Evolutionary conservation across 2,113 vertebrate genomes (phyloP).

Genomic region (Xenotilapia longispinis): DNA sequence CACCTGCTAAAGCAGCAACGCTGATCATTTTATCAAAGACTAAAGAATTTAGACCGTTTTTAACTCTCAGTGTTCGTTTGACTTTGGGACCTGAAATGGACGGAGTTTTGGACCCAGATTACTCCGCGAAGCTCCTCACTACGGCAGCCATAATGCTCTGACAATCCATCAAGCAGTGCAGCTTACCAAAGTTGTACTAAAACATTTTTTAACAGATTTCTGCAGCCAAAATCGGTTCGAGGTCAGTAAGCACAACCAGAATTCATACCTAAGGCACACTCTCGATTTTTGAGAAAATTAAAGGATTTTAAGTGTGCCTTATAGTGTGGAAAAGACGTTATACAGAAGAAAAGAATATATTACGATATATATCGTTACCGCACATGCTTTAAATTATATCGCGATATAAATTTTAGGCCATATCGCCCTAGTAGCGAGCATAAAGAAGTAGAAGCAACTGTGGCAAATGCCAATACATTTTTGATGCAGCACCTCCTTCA

Average conservation of each 20-base stretch:
- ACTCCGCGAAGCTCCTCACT: accelerated
- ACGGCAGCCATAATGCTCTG: not conserved
- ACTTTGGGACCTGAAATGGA: accelerated
- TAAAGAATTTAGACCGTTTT: no score
- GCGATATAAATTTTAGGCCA: accelerated
- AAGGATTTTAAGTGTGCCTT: accelerated
- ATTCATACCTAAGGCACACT: not conserved
- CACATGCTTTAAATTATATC: not conserved
- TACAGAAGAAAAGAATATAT: not conserved
- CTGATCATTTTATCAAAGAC: accelerated
- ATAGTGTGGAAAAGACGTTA: accelerated
- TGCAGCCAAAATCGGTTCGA: accelerated
- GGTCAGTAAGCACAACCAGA: not conserved
- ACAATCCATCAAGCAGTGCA: accelerated
- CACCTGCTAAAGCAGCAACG: accelerated
- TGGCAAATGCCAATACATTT: not conserved
- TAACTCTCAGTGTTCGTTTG: accelerated
- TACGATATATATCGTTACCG: accelerated
- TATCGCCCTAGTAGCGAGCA: not conserved
- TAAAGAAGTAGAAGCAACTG: not conserved
- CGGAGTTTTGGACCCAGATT: accelerated
- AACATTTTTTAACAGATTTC: not conserved
- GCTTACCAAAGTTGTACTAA: not conserved
- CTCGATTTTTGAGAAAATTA: not conserved
- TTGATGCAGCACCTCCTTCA: not conserved